Conservation (phyloP, 2,888 invertebrate species). For the Cyrtodaria siliqua region DNA sequence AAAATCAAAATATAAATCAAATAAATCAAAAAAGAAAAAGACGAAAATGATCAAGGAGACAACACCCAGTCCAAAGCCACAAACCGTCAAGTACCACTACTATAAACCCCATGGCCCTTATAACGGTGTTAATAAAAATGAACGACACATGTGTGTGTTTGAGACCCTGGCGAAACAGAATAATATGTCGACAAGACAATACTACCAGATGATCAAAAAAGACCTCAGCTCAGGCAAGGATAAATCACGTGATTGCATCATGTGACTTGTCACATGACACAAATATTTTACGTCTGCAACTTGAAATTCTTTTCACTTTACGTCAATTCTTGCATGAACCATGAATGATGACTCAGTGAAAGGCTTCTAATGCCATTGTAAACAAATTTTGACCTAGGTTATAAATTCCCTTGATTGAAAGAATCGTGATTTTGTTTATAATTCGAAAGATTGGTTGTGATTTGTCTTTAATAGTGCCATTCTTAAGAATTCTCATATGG, state of each 20-base stretch:
- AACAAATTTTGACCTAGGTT: no score
- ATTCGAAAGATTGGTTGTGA: no score
- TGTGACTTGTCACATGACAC: constrained; percentile 30
- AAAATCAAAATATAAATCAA: neutral
- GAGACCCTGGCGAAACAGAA: constrained; percentile 82
- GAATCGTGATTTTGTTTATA: no score
- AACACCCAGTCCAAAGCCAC: neutral
- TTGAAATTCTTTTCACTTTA: no score
- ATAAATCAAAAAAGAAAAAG: constrained; percentile 5
- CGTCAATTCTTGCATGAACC: no score
- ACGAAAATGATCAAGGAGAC: constrained; percentile 2
- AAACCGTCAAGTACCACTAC: neutral
- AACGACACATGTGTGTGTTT: constrained; percentile 80
- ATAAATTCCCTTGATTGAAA: no score
- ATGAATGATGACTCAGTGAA: no score
- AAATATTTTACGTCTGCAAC: constrained; percentile 18
- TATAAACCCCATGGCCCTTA: no score
- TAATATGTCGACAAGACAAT: constrained; percentile 79
- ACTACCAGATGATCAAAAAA: constrained; percentile 78
- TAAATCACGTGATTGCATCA: constrained; percentile 46
- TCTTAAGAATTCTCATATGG: no score
- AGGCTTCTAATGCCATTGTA: no score
- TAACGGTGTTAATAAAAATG: neutral
- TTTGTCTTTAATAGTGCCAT: no score
- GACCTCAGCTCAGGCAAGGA: constrained; percentile 82